Percentiles rank a stretch among this genome's conserved stretches.
phyloP scores from a whole-genome alignment of 2,888 invertebrate genomes.

The Abrostola tripartita region DNA sequence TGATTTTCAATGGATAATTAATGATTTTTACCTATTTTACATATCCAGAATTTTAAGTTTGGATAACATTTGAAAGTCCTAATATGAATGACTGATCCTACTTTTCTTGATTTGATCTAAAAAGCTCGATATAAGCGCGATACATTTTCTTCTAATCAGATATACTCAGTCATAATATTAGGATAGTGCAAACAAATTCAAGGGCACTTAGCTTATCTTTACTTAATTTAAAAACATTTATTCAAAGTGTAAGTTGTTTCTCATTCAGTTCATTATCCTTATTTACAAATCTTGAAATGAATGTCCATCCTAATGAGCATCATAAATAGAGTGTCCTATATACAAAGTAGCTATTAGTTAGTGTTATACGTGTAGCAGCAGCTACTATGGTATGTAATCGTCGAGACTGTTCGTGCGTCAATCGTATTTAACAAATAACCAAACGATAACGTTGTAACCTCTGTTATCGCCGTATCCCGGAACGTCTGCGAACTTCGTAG shows the following conservation, averaged over 20 bases:
- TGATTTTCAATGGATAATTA: too few species aligned
- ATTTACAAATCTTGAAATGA: conserved; percentile 33
- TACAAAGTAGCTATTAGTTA: conserved; percentile 46
- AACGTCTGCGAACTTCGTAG: conserved; percentile 80
- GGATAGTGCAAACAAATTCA: too few species aligned
- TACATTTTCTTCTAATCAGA: too few species aligned
- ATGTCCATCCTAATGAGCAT: conserved; percentile 20
- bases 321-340: conserved; percentile 31
- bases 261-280: conserved; percentile 27
- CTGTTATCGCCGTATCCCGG: conserved; percentile 85
- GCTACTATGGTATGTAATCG: conserved; percentile 50
- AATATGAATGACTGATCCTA: too few species aligned
- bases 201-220: too few species aligned
- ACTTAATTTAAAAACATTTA: background rate
- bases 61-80: too few species aligned
- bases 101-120: too few species aligned
- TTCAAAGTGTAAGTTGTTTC: conserved; percentile 13
- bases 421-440: conserved; percentile 83
- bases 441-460: conserved; percentile 82
- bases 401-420: conserved; percentile 85
- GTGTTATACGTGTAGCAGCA: conserved; percentile 59
- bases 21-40: too few species aligned
- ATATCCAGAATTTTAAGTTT: too few species aligned
- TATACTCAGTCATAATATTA: too few species aligned
- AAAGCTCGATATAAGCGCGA: too few species aligned